phyloP scores from a whole-genome alignment of 2,888 invertebrate species.

The Euzetes globulus region DNA sequence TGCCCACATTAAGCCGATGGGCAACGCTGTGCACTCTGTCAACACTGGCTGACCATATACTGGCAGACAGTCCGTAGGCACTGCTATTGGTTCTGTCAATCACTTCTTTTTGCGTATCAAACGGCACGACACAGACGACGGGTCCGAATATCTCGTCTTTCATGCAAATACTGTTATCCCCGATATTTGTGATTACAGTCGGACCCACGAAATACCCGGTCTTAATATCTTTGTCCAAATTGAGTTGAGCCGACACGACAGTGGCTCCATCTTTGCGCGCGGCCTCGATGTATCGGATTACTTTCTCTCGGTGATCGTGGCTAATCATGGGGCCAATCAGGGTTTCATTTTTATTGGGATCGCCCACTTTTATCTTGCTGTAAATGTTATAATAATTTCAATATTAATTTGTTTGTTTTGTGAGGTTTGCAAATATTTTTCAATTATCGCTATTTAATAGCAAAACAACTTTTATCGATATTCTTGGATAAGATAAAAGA shows the following conservation, averaged over 20 bases:
- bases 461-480: no score
- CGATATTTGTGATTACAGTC: slow-evolving; percentile 49
- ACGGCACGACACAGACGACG: slow-evolving; percentile 51
- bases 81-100: slow-evolving; percentile 49
- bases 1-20: slow-evolving; percentile 51
- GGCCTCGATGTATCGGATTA: slow-evolving; percentile 48
- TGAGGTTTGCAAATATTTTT: no score
- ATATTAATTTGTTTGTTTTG: no score
- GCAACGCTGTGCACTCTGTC: slow-evolving; percentile 50
- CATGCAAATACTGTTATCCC: slow-evolving; percentile 50
- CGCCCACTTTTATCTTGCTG: slow-evolving; percentile 49
- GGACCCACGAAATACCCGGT: slow-evolving; percentile 53
- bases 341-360: slow-evolving; percentile 45
- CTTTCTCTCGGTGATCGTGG: slow-evolving; percentile 50
- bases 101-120: slow-evolving; percentile 48
- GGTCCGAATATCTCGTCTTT: slow-evolving; percentile 56
- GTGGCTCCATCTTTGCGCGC: slow-evolving; percentile 49
- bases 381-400: slow-evolving; percentile 23
- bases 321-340: slow-evolving; percentile 52
- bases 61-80: slow-evolving; percentile 52
- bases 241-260: slow-evolving; percentile 45
- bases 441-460: no score
- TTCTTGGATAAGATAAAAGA: no score
- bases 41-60: slow-evolving; percentile 51
- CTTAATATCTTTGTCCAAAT: neutral